Base-by-base conservation (phyloP, 2,888 invertebrate species). In the Euzetes globulus region DNA sequence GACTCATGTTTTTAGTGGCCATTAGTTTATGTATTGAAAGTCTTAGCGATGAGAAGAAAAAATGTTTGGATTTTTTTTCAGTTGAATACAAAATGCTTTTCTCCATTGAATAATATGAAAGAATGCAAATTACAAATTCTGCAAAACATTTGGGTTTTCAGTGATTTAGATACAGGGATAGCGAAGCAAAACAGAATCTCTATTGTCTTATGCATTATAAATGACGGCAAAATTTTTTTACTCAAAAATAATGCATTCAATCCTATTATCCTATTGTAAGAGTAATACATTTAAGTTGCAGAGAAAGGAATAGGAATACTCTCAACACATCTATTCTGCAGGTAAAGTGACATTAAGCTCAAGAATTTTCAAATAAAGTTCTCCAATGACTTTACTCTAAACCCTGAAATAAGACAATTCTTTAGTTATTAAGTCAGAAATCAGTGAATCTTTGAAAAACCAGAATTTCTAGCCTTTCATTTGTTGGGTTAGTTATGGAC, bases 101-200 rank as follows among this genome's bases (percentile, higher is more conserved):
- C 50, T 5, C n/a, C n/a, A 50, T 50, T 58, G 58, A 58, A 58
- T 58, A 25, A 29, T 58, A 25, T 58, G 58, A 58, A 58, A 58
- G 58, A 58, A 58, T 58, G 58, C 58, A 58, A 58, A 58, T 58
- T 58, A 58, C 13, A 58, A 33, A 9, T 25, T 58, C 58, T 27
- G 29, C 27, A 27, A 29, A 58, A 58, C 58, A 58, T 58, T 58
- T 58, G 19, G 6, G 15, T 58, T 58, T 29, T 22, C 58, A 58
- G 27, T 27, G 25, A 58, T 17, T 27, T 25, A 58, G 58, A 52
- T 19, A 52, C 6, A 52, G 13, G n/a, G 52, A 52, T 19, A 19
- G 52, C 3, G 52, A 52, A 22, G 7, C 1, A n/a, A 22, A 52
- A 22, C 4, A 52, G n/a, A 22, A 19, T 52, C 25, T 52, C 27